Percentiles rank a stretch among this genome's conserved stretches.
phyloP scores from a whole-genome alignment of 2,797 vertebrate species.

The Bufotes viridis region DNA sequence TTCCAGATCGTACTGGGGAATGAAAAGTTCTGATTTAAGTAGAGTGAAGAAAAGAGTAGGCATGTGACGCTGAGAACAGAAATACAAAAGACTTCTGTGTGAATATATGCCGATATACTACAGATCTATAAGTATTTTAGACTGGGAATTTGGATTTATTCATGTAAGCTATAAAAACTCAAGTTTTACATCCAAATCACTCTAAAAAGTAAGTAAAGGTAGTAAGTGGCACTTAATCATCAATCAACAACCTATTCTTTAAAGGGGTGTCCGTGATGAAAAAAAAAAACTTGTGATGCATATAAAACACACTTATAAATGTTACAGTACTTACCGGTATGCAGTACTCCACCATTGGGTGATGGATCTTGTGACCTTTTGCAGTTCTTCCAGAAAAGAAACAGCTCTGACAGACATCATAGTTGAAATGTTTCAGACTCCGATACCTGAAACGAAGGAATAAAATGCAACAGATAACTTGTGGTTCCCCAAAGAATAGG shows the following conservation, averaged over 20 bases:
- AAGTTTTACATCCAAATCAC: background rate
- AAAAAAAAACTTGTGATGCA: background rate
- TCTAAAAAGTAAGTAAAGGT: background rate
- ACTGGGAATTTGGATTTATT: background rate
- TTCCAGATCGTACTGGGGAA: constrained; percentile 9
- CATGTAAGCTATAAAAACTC: background rate
- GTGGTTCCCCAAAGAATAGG: background rate
- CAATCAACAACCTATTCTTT: too few relatives aligned
- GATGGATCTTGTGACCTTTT: constrained; percentile 96
- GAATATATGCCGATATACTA: background rate
- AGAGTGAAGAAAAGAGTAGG: constrained; percentile 10
- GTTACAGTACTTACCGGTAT: constrained; percentile 85
- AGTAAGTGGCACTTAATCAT: background rate
- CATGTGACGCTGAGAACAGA: background rate
- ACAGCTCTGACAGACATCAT: constrained; percentile 97
- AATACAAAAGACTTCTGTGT: background rate
- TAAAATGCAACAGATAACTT: background rate
- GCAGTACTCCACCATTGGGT: constrained; percentile 99
- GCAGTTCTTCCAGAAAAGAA: constrained; percentile 98
- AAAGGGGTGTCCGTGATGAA: too few relatives aligned
- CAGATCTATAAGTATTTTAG: background rate
- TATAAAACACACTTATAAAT: background rate
- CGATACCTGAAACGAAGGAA: constrained; percentile 83
- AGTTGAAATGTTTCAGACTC: constrained; percentile 98
- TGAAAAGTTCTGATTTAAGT: constrained; percentile 39